Conservation (phyloP, 1,140 invertebrate genomes). For the Leptestheria dahalacensis region DNA sequence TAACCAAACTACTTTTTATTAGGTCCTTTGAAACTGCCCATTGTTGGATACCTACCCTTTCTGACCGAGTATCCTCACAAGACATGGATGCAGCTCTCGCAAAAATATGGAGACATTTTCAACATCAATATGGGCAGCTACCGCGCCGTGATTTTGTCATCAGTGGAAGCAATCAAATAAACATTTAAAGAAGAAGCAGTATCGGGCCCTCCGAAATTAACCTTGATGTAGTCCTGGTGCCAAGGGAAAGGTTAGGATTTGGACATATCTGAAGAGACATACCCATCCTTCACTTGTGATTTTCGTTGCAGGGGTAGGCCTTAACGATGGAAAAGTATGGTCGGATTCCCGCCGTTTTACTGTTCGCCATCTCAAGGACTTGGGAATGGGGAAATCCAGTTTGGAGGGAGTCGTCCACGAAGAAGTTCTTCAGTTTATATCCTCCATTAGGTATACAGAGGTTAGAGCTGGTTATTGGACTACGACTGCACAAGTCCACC, state of each 20-base stretch:
- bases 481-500: too few species aligned
- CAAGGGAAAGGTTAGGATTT: constrained; percentile 1
- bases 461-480: too few species aligned
- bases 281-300: background rate
- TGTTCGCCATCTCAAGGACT: constrained; percentile 39
- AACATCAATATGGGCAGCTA: constrained; percentile 12
- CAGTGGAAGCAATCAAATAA: constrained; percentile 11
- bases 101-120: constrained; percentile 16
- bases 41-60: constrained; percentile 10
- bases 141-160: constrained; percentile 12
- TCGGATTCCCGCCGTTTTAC: constrained; percentile 40
- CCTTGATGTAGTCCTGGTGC: background rate
- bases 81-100: constrained; percentile 10
- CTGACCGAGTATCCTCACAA: constrained; percentile 4
- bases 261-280: background rate
- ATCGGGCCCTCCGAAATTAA: constrained; percentile 10
- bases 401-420: constrained; percentile 40
- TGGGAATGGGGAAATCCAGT: constrained; percentile 40
- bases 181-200: constrained; percentile 16
- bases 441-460: background rate
- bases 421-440: constrained; percentile 39
- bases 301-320: constrained; percentile 38
- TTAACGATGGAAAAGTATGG: constrained; percentile 45
- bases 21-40: constrained; percentile 8
- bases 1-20: too few species aligned